Percentiles rank a stretch among this genome's conserved stretches.
Conservation (phyloP, 2,888 invertebrate genomes). For the Volucella inanis region DNA sequence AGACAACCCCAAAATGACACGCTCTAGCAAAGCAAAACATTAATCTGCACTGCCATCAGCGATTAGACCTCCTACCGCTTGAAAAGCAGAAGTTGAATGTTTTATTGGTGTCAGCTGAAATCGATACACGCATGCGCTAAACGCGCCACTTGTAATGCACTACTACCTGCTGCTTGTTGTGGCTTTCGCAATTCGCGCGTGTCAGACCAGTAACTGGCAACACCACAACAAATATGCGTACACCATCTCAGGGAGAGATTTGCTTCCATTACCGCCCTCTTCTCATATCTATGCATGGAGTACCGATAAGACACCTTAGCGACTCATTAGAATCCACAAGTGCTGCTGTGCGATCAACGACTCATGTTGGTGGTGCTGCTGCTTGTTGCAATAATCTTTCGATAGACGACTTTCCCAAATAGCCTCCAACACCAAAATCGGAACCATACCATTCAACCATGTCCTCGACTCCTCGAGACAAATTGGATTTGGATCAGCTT, state of each 20-base stretch:
- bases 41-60: conserved; percentile 56
- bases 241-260: not conserved
- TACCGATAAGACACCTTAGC: conserved; percentile 67
- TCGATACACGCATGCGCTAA: conserved; percentile 28
- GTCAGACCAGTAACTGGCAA: conserved; percentile 56
- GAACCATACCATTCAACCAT: conserved; percentile 47
- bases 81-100: conserved; percentile 56
- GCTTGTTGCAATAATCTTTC: conserved; percentile 9
- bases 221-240: conserved; percentile 56
- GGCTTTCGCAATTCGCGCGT: conserved; percentile 59
- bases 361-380: conserved; percentile 21
- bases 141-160: not conserved
- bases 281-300: conserved; percentile 36
- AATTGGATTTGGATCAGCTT: too few relatives aligned
- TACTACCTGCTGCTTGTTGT: conserved; percentile 8
- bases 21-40: conserved; percentile 36
- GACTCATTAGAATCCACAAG: conserved; percentile 63
- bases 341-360: conserved; percentile 45
- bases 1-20: conserved; percentile 54
- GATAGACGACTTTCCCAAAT: conserved; percentile 61
- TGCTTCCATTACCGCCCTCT: conserved; percentile 13
- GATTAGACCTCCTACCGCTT: conserved; percentile 64
- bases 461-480: conserved; percentile 12
- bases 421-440: conserved; percentile 44
- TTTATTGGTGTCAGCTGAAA: conserved; percentile 48